Conservation (phyloP, 2,113 vertebrate species). For the Pelvicachromis taeniatus region DNA sequence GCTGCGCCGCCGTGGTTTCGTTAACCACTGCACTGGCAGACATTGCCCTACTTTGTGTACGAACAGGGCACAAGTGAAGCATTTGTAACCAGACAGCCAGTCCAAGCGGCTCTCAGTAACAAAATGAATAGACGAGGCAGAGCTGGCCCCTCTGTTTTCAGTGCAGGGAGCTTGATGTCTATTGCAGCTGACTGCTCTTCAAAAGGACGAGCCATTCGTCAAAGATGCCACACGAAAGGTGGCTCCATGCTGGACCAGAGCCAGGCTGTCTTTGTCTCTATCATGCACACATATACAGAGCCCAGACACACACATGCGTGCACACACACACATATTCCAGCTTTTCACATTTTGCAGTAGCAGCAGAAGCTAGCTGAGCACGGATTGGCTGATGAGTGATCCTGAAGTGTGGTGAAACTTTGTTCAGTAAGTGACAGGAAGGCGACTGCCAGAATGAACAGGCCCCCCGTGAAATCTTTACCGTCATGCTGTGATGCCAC, state of each 20-base stretch:
- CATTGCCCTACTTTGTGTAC: constrained; percentile 14
- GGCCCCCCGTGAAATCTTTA: background rate
- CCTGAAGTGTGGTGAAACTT: constrained; percentile 15
- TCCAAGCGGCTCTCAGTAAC: constrained; percentile 12
- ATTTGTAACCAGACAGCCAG: constrained; percentile 13
- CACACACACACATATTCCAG: background rate
- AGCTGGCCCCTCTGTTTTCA: constrained; percentile 60
- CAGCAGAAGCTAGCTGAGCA: constrained; percentile 25
- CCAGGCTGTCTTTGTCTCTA: background rate
- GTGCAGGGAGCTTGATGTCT: constrained; percentile 61
- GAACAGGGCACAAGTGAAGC: constrained; percentile 14
- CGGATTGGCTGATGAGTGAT: constrained; percentile 32
- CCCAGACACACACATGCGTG: background rate
- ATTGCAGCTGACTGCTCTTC: constrained; percentile 72
- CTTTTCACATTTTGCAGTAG: constrained; percentile 46
- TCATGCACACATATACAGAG: background rate
- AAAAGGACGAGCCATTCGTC: constrained; percentile 71
- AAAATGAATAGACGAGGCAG: constrained; percentile 51
- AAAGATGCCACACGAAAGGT: constrained; percentile 61
- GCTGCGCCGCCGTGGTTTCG: background rate
- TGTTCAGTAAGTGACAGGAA: constrained; percentile 7
- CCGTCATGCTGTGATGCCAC: background rate
- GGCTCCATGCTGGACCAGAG: constrained; percentile 36
- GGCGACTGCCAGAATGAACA: background rate
- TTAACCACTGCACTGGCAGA: constrained; percentile 32